Base-by-base conservation (phyloP, 1,140 invertebrate genomes). In the Zelostemma sp. region DNA sequence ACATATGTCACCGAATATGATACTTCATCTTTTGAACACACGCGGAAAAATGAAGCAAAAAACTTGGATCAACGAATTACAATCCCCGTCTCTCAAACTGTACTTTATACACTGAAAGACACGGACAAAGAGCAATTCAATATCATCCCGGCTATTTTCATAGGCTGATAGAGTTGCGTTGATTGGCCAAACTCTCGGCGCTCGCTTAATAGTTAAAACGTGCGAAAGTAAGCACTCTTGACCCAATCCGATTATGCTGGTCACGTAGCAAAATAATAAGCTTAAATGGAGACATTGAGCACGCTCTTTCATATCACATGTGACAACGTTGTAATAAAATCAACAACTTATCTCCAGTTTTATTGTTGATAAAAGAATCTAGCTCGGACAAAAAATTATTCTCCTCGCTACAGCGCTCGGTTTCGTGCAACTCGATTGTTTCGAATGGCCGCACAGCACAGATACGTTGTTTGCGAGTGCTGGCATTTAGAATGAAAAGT, bases 171-270 rank as follows among this genome's bases (percentile, higher is more conserved):
- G 19, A 16, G 46, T 5, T 11, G 17, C 50, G 48, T 38, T 16
- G 48, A 50, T 16, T 21, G 56, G 40, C 47, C 25, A 28, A 28
- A 28, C 46, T 56, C 47, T 45, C 31, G 47, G 60, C 33, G 40
- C 57, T 33, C 40, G 51, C 50, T 45, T 67, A 67, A 74, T 70
- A 55, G 72, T 65, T 74, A 59, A 74, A 74, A 74, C 64, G 72
- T 74, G 72, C 72, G 64, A 74, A 74, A 74, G 64, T 65, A 71
- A 74, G 72, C 72, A 74, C 72, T 71, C 68, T 74, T 62, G 57
- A 71, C 53, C 61, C 64, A 71, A 74, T 74, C 64, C 64, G 72
- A 71, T 74, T 71, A 71, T 58, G 54, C 46, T 74, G 68, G 67
- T 74, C 67, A 70, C 64, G 67, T 65, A 68, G 64, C 54, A 19